These are phyloP conservation scores for Marronus borbonicus DNA, from an alignment of 2,888 invertebrate species.

Conservation along the genomic window DNA sequence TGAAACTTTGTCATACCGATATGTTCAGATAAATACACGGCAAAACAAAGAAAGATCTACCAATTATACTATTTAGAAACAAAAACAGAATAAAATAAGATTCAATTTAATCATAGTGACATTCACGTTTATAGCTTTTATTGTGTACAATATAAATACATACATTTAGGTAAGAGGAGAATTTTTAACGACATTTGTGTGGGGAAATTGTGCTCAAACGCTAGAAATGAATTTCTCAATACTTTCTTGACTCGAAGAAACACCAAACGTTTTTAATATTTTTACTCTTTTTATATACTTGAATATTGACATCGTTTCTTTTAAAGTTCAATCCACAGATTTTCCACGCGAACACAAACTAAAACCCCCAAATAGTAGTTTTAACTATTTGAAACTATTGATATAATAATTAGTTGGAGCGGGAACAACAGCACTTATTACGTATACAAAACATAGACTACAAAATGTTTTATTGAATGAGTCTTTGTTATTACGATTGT, in stretches of 20 bases:
- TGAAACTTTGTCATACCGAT: background rate
- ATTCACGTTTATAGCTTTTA: conserved; percentile 22
- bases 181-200: background rate
- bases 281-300: background rate
- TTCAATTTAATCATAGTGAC: background rate
- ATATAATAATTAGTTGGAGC: conserved; percentile 42
- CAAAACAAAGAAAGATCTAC: conserved; percentile 10
- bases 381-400: conserved; percentile 23
- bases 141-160: background rate
- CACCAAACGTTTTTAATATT: conserved; percentile 24
- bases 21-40: conserved; percentile 3
- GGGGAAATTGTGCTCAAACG: conserved; percentile 33
- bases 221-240: conserved; percentile 9
- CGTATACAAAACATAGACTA: conserved; percentile 9
- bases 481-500: conserved; percentile 17
- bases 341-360: conserved; percentile 16
- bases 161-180: conserved; percentile 1
- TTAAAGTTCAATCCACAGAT: background rate
- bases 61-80: background rate
- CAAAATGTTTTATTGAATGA: conserved; percentile 27
- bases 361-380: conserved; percentile 30
- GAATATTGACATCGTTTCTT: background rate
- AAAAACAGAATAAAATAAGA: background rate
- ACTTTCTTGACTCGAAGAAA: conserved; percentile 28
- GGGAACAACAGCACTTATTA: conserved; percentile 44